These are phyloP conservation scores for Poecilia latipinna DNA, from an alignment of 2,113 vertebrate species.

Conservation along the genomic window DNA sequence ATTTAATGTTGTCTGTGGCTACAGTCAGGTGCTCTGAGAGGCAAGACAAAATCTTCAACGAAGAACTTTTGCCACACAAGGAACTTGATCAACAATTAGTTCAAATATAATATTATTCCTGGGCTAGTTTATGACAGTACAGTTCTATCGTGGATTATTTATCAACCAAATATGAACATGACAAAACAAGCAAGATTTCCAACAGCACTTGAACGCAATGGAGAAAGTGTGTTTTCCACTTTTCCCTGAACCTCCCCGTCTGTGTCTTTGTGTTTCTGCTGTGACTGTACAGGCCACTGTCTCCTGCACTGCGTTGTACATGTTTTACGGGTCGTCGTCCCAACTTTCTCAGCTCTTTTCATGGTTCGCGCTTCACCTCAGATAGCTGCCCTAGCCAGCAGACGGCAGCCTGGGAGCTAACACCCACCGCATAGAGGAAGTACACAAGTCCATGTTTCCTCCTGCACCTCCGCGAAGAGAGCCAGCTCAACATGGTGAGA, in stretches of 20 bases:
- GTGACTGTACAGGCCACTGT: no score
- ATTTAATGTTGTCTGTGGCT: not conserved
- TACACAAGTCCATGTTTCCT: not conserved
- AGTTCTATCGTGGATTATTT: not conserved
- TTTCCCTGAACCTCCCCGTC: no score
- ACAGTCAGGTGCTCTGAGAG: no score
- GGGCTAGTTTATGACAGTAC: not conserved
- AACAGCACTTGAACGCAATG: not conserved
- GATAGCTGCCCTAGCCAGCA: not conserved
- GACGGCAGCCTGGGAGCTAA: not conserved
- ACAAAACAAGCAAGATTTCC: not conserved
- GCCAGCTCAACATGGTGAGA: constrained; percentile 61
- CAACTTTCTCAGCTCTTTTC: no score
- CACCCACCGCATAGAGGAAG: not conserved
- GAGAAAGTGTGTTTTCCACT: not conserved
- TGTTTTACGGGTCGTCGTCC: not conserved
- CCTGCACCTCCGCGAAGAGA: not conserved
- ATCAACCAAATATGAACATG: no score
- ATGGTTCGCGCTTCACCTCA: constrained; percentile 22
- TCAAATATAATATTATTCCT: not conserved
- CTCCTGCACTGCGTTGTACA: no score
- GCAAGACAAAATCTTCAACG: no score
- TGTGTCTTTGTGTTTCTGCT: no score
- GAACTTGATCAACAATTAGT: not conserved
- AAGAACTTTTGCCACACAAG: not conserved